Percentiles rank a stretch among this genome's conserved stretches.
phyloP scores from a whole-genome alignment of 1,140 invertebrate species.

The Vollenhovia emeryi region DNA sequence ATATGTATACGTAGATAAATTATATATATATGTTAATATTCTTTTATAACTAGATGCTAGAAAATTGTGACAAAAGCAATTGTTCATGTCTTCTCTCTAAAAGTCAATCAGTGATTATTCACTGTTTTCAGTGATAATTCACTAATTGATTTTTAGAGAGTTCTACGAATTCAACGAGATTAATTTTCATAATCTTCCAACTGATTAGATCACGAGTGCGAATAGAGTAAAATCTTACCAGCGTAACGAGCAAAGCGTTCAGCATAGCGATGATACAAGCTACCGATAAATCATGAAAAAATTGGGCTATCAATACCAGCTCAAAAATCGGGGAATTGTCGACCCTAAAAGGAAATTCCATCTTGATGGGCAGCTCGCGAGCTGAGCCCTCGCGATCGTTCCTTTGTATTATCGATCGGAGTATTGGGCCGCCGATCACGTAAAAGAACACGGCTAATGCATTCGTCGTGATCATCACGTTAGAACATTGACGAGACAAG shows the following conservation, averaged over 20 bases:
- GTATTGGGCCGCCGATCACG: slow-evolving; percentile 17
- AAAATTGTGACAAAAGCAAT: not conserved
- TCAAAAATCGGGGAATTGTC: slow-evolving; percentile 51
- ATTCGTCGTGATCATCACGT: slow-evolving; percentile 35
- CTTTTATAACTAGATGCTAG: not conserved
- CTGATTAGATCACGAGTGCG: not conserved
- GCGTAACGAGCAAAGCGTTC: slow-evolving; percentile 53
- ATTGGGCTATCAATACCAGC: slow-evolving; percentile 25
- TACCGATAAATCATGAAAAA: slow-evolving; percentile 48
- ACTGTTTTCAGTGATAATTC: too few relatives aligned
- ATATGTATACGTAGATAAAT: too few relatives aligned
- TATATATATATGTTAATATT: not conserved
- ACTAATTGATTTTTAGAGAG: too few relatives aligned
- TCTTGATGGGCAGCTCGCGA: slow-evolving; percentile 56
- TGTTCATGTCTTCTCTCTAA: too few relatives aligned
- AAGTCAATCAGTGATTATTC: too few relatives aligned
- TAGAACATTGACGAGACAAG: slow-evolving; percentile 45
- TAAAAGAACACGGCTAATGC: slow-evolving; percentile 35
- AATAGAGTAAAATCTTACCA: slow-evolving; percentile 43
- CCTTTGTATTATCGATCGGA: slow-evolving; percentile 23
- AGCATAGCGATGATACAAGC: slow-evolving; percentile 51
- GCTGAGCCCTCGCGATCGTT: not conserved
- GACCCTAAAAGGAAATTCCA: slow-evolving; percentile 62
- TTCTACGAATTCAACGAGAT: not conserved
- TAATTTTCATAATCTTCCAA: not conserved